Evolutionary conservation across 92 coral and sea anemone species (phyloP), one percentile per base, ranked within the genome.

Genomic region (Phenganax subtilis): DNA sequence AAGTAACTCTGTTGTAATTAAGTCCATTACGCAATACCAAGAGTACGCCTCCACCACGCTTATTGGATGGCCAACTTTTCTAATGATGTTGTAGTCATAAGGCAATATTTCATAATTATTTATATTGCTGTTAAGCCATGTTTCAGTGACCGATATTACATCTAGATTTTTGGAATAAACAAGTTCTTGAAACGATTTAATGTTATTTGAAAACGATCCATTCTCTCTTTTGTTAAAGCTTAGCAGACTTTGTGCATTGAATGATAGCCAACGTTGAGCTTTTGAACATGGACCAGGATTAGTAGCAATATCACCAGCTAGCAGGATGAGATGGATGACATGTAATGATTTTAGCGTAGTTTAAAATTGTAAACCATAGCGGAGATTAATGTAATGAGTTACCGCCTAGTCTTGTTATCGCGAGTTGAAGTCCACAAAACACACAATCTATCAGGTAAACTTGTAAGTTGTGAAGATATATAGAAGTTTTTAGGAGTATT

Each of bases 31-130:
- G 54, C 65, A 59, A 59, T 28, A 85, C 88, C 37, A 85, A 20
- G 14, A 83, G 75, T 55, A 87, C 86, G 53, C 89, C 84, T 17
- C 89, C 87, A 75, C 84, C 87, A 58, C 76, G 87, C 78, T 83
- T 83, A 71, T 69, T 74, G 25, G 31, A 53, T 61, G 82, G 51
- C 58, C 85, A 87, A 77, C 83, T 76, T 68, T 84, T 80, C 87
- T 68, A 51, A 87, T 77, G 62, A 87, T 63, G 61, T 83, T 87
- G 86, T 83, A 87, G 20, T 87, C 81, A 54, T 59, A 76, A 9
- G 89, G 81, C 64, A 87, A 55, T 55, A 84, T 77, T 57, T 71
- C 87, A 31, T 79, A 63, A 74, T 87, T 80, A 61, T 64, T 67
- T 69, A 72, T 67, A 44, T 54, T 80, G 37, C 79, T 87, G 53